These are phyloP conservation scores for Nemapogon koenigi DNA, from an alignment of 2,888 invertebrate species.

Conservation along the genomic window DNA sequence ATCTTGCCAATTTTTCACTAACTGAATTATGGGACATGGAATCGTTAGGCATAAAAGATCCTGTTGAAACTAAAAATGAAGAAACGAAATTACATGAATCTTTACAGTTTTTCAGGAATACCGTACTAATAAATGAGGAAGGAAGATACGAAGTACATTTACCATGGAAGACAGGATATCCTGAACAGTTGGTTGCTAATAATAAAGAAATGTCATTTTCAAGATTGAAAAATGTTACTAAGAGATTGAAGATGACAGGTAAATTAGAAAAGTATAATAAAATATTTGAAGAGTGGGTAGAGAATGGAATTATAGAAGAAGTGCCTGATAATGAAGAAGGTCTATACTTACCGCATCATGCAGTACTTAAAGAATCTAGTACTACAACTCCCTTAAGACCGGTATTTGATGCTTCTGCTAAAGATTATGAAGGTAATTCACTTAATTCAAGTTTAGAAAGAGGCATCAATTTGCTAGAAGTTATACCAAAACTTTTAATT, in stretches of 20 bases:
- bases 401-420: slow-evolving; percentile 22
- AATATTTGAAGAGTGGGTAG: not conserved
- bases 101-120: not conserved
- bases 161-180: not conserved
- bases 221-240: slow-evolving; percentile 1
- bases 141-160: slow-evolving; percentile 1
- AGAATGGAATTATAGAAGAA: not conserved
- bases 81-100: not conserved
- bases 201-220: not conserved
- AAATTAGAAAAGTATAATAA: slow-evolving; percentile 4
- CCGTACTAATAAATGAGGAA: not conserved
- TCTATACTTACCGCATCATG: slow-evolving; percentile 20
- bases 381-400: slow-evolving; percentile 21
- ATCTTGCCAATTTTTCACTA: not conserved
- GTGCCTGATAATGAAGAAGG: too few species aligned
- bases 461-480: slow-evolving; percentile 22
- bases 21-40: slow-evolving; percentile 3
- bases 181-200: not conserved
- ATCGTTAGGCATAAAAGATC: slow-evolving; percentile 3
- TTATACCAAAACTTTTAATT: slow-evolving; percentile 15
- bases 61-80: not conserved
- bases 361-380: slow-evolving; percentile 18
- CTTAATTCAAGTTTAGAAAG: slow-evolving; percentile 23
- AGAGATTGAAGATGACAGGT: not conserved
- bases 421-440: slow-evolving; percentile 16